Percentiles rank a stretch among this genome's conserved stretches.
These are phyloP conservation scores for Siderastrea siderea DNA, from an alignment of 92 coral and sea anemone species.

Conservation along the genomic window DNA sequence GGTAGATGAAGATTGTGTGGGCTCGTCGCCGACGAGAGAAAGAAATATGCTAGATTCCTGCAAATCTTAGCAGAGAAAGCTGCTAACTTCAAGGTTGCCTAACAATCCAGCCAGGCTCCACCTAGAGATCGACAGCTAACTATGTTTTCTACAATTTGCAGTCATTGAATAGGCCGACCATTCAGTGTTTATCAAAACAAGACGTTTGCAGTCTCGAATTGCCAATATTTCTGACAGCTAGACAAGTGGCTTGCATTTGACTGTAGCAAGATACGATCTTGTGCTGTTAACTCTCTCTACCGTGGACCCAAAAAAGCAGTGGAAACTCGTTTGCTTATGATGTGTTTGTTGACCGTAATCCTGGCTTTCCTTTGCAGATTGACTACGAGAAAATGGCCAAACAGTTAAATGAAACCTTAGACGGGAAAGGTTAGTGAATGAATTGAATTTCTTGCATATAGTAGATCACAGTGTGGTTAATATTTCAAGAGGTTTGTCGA, in stretches of 20 bases:
- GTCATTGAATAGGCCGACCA: slow-evolving; percentile 7
- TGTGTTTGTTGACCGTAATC: not conserved
- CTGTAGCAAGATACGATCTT: slow-evolving; percentile 12
- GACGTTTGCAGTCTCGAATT: slow-evolving; percentile 25
- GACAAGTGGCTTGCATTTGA: slow-evolving; percentile 31
- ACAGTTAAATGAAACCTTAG: slow-evolving; percentile 77
- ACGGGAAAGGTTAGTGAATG: slow-evolving; percentile 63
- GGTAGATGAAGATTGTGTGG: slow-evolving; percentile 3
- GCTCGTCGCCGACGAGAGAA: not conserved
- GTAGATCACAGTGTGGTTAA: not conserved
- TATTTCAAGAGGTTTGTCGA: not conserved
- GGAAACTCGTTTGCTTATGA: too few relatives aligned
- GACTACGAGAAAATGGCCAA: slow-evolving; percentile 83
- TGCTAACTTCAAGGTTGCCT: not conserved
- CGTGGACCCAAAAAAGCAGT: not conserved
- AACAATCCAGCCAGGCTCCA: not conserved
- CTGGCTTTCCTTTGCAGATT: slow-evolving; percentile 45
- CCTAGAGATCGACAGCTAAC: not conserved
- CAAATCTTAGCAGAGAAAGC: slow-evolving; percentile 1
- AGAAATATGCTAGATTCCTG: not conserved
- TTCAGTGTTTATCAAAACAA: slow-evolving; percentile 30
- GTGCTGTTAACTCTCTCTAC: not conserved
- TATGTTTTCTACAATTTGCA: not conserved
- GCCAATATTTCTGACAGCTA: slow-evolving; percentile 38
- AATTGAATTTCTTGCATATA: not conserved